Conservation (phyloP, 2,888 invertebrate genomes). For the Polietes domitor region DNA sequence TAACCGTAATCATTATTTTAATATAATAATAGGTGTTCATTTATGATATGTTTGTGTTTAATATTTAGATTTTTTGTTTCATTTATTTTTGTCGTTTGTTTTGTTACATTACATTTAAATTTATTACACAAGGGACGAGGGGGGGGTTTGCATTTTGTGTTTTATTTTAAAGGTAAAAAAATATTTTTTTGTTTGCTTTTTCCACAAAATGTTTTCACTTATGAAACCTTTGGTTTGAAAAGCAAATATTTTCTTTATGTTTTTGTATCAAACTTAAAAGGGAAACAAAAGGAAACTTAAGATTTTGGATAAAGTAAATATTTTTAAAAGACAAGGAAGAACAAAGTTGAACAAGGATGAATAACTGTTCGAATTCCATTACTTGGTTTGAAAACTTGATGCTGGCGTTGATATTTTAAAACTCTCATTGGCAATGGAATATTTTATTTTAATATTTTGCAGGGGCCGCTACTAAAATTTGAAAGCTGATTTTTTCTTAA, state of each 20-base stretch:
- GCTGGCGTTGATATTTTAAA: too few species aligned
- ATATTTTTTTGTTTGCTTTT: constrained; percentile 19
- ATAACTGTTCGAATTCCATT: too few species aligned
- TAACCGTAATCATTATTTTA: constrained; percentile 6
- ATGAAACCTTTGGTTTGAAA: constrained; percentile 64
- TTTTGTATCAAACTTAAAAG: background rate
- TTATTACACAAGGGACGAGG: too few species aligned
- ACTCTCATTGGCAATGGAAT: too few species aligned
- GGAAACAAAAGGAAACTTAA: background rate
- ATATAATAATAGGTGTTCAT: constrained; percentile 58
- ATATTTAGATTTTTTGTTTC: constrained; percentile 44
- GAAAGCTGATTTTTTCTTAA: too few species aligned
- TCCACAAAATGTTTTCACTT: constrained; percentile 55
- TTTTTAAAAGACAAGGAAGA: background rate
- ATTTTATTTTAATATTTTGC: too few species aligned
- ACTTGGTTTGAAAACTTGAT: too few species aligned
- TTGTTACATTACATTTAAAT: too few species aligned
- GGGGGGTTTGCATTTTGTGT: background rate
- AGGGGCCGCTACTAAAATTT: too few species aligned
- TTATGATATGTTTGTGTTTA: constrained; percentile 65
- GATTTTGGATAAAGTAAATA: background rate
- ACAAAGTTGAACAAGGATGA: too few species aligned
- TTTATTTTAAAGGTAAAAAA: constrained; percentile 32
- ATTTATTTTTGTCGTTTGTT: constrained; percentile 50
- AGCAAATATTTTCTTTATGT: constrained; percentile 43